A percentile compares a stretch with the other conserved stretches of the same genome.
Conservation (phyloP, 2,888 invertebrate species). For the Sinohyriopsis cumingii region DNA sequence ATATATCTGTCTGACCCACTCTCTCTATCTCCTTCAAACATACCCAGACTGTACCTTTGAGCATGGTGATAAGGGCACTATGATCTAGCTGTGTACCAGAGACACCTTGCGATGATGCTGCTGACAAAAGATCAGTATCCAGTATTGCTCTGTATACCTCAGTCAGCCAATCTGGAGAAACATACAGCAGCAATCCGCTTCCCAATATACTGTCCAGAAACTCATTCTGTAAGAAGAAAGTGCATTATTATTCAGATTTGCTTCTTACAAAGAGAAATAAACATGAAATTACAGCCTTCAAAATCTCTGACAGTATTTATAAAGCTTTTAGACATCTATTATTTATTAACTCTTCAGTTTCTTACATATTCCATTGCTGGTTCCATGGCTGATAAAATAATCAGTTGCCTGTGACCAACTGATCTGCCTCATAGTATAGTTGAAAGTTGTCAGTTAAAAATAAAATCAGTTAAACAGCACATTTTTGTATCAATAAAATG, state of each 20-base stretch:
- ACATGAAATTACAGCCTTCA: no score
- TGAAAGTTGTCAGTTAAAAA: no score
- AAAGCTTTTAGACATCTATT: no score
- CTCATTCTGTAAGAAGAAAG: slow-evolving; percentile 78
- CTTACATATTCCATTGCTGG: no score
- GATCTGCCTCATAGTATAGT: no score
- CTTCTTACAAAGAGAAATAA: no score
- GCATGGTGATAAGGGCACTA: slow-evolving; percentile 81
- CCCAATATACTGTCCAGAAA: slow-evolving; percentile 94
- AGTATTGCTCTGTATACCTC: slow-evolving; percentile 92
- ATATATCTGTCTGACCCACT: background rate
- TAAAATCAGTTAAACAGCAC: no score
- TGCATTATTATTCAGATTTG: background rate
- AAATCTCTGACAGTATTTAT: no score
- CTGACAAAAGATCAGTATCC: slow-evolving; percentile 81
- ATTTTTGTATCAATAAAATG: no score
- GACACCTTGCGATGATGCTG: slow-evolving; percentile 69
- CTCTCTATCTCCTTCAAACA: background rate
- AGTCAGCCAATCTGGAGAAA: slow-evolving; percentile 93
- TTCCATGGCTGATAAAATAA: no score
- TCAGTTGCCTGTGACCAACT: no score
- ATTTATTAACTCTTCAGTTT: no score
- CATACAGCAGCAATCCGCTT: slow-evolving; percentile 91
- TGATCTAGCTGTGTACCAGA: slow-evolving; percentile 74
- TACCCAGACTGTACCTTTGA: slow-evolving; percentile 78